These are phyloP conservation scores for Melanargia galathea DNA, from an alignment of 2,888 invertebrate species.

Conservation along the genomic window DNA sequence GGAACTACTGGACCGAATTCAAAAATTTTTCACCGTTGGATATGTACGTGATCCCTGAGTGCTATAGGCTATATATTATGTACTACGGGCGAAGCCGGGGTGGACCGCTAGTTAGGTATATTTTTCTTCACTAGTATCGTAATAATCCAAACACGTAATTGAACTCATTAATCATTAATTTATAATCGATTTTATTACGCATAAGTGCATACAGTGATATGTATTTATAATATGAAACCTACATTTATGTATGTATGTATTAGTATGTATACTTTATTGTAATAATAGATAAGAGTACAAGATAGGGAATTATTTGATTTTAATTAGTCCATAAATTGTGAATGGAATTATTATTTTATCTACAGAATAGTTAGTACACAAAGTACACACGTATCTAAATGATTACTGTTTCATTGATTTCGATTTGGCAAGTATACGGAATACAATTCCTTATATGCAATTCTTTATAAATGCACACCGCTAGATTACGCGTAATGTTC, in stretches of 20 bases:
- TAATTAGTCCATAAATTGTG: neutral
- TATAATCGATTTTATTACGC: neutral
- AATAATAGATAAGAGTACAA: constrained; percentile 1
- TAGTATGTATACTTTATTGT: neutral
- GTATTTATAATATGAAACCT: neutral
- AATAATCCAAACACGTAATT: constrained; percentile 4
- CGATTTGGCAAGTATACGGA: no score
- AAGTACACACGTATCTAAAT: no score
- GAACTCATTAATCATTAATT: constrained; percentile 16
- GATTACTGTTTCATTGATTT: no score
- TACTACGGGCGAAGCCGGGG: no score
- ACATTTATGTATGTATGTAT: neutral
- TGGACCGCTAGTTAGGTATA: no score
- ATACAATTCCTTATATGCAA: neutral
- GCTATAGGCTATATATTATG: no score
- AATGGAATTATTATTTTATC: neutral
- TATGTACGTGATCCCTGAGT: no score
- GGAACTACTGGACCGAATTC: no score
- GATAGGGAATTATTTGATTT: constrained; percentile 4
- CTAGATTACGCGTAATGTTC: neutral
- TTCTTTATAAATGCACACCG: neutral
- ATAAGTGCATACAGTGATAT: neutral
- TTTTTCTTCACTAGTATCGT: neutral
- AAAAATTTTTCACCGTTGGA: no score
- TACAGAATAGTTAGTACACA: no score